Conservation (phyloP, 2,797 vertebrate species). For the Amblyopsis hoosieri region DNA sequence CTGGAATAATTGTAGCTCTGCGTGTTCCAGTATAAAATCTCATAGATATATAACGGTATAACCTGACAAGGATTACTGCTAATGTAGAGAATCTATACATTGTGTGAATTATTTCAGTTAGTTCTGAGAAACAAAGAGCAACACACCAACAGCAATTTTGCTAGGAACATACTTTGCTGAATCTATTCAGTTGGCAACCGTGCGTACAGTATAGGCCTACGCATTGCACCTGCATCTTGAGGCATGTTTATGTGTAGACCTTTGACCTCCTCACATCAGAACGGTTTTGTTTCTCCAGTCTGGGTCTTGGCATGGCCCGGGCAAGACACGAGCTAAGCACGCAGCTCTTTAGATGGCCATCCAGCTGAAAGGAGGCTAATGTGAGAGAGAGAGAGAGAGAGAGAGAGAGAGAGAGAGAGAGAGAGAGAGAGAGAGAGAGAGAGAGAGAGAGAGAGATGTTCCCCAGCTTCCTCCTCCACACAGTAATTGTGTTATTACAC, state of each 20-base stretch:
- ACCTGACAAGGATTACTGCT: no score
- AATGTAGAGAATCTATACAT: no score
- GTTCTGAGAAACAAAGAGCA: no score
- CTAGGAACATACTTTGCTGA: no score
- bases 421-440: constrained; percentile 2
- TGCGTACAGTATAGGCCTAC: no score
- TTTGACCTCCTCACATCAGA: constrained; percentile 19
- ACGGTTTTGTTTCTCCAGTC: constrained; percentile 15
- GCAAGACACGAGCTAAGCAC: constrained; percentile 7
- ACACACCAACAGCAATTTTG: no score
- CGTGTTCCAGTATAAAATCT: background rate
- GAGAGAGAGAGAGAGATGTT: constrained; percentile 28
- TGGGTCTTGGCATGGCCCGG: constrained; percentile 11
- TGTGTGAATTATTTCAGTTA: no score
- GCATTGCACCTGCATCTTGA: background rate
- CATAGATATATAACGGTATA: no score
- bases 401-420: no score
- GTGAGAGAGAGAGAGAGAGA: constrained; percentile 19
- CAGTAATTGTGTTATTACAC: constrained; percentile 70
- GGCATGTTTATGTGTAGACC: background rate
- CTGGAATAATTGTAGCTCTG: background rate
- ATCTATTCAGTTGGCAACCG: no score
- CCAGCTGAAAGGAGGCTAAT: constrained; percentile 64
- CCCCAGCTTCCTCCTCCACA: constrained; percentile 26
- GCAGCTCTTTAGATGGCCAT: constrained; percentile 15